Evolutionary conservation across 2,113 vertebrate genomes (phyloP), one percentile per base, ranked within the genome.

Genomic region (Melanerpes formicivorus): DNA sequence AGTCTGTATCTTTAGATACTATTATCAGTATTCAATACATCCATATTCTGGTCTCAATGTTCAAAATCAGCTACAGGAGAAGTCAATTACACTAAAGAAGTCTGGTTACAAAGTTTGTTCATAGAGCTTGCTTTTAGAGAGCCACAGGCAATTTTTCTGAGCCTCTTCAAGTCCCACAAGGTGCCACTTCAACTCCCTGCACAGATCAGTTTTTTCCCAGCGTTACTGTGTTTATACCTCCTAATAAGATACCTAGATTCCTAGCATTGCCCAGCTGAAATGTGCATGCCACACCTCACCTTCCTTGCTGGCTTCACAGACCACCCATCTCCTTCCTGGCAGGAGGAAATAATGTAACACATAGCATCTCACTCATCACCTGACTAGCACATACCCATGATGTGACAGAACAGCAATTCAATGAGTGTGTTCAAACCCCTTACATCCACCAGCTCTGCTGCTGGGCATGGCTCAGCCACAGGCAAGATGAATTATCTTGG

Each of bases 31-130:
- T 74, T 78, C 44, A 56, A 19, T 11, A 50, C 5, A 30, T 18
- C 65, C 17, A 19, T 12, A 27, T 67, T 62, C 18, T 58, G 16
- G 6, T 55, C 55, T 76, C 21, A 22, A 58, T 10, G 23, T 63
- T 52, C 72, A 52, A 82, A 77, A 79, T 44, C 34, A 46, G 27
- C 62, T 29, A 34, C 13, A 55, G 55, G 19, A 80, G 29, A 80
- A 80, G 46, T 6, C 0, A 0, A 26, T 4, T 15, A 34, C 30
- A 16, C 27, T 14, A 17, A 48, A 44, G 48, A 78, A 63, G 34
- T 19, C 29, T 74, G 42, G 8, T 82, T 82, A 40, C 21, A n/a
- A 32, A 63, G 18, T 32, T 56, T 14, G 19, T 50, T 50, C 48
- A 50, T 21, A 50, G 48, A 50, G 13, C 23, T 82, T 37, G 27